Base-by-base conservation (phyloP, 2,113 vertebrate species). In the Ictalurus furcatus region DNA sequence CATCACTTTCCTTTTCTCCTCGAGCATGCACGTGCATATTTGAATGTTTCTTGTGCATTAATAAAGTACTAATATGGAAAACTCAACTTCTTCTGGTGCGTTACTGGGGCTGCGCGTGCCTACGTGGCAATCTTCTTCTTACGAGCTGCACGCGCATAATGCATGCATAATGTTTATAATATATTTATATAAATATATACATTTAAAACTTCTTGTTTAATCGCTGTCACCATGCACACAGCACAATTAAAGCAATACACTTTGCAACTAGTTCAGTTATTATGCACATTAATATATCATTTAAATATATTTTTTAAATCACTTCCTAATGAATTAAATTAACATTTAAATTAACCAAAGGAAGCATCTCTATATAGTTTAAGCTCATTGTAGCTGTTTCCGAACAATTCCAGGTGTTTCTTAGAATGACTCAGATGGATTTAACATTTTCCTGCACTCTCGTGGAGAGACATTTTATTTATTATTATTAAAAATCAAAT, bases 81-180 rank as follows among this genome's bases (percentile, higher is more conserved):
- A 28, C 2, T 6, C 2, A n/a, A 0, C 2, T 12, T 13, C 2
- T 2, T 28, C 4, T 19, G 52, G 28, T 81, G 52, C 28, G 3
- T 30, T 56, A 1, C 52, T 81, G 11, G 28, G 6, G 1, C 12
- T n/a, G 44, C 13, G 19, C 78, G 54, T 92, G 92, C 88, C 89
- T 90, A 93, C 92, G 92, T 93, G 92, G 91, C 91, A 92, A 52
- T 21, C 37, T 23, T 3, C 21, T 58, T 59, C 83, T 6, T 25
- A 25, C 37, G 34, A 61, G 54, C 25, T 44, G 21, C 85, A 65
- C 82, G 23, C 80, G 54, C 80, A 12, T 5, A n/a, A 34, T 9
- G 21, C 82, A 65, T n/a, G 14, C n/a, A 58, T 7, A 40, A 9
- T 40, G 16, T 8, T 52, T 21, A 11, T 52, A 11, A 52, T 52